Evolutionary conservation across 2,888 invertebrate species (phyloP).

Genomic region (Xanthorhoe designata): DNA sequence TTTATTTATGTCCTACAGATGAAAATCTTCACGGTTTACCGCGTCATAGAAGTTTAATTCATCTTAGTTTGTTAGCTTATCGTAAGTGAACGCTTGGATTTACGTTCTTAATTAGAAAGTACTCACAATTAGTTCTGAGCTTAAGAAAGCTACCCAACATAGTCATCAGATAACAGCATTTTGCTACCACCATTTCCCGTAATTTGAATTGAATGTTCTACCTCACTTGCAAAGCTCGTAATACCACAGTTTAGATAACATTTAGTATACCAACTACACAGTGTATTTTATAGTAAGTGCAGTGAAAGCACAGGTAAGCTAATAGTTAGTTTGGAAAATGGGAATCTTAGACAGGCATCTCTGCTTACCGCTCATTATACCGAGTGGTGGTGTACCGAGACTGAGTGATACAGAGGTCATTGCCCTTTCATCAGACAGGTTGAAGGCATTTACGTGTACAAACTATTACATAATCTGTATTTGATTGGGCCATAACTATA

Average conservation of each 20-base stretch:
- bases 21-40: too few species aligned
- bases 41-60: not conserved
- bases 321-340: conserved; percentile 23
- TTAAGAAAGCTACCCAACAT: conserved; percentile 13
- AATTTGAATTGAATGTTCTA: conserved; percentile 24
- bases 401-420: conserved; percentile 38
- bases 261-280: conserved; percentile 9
- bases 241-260: conserved; percentile 16
- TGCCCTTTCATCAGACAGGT: conserved; percentile 41
- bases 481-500: conserved; percentile 4
- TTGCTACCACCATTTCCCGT: conserved; percentile 16
- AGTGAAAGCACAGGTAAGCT: conserved; percentile 11
- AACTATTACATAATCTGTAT: not conserved
- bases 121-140: conserved; percentile 9
- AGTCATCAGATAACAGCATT: conserved; percentile 22
- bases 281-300: conserved; percentile 10
- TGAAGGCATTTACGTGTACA: conserved; percentile 22
- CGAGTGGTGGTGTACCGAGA: conserved; percentile 32
- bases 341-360: conserved; percentile 42
- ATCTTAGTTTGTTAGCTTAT: not conserved
- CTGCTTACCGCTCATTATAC: conserved; percentile 43
- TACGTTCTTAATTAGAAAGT: conserved; percentile 2
- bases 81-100: not conserved
- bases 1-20: too few species aligned
- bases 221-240: conserved; percentile 12